These are phyloP conservation scores for Siphonodentalium dalli DNA, from an alignment of 2,888 invertebrate species.

Conservation along the genomic window DNA sequence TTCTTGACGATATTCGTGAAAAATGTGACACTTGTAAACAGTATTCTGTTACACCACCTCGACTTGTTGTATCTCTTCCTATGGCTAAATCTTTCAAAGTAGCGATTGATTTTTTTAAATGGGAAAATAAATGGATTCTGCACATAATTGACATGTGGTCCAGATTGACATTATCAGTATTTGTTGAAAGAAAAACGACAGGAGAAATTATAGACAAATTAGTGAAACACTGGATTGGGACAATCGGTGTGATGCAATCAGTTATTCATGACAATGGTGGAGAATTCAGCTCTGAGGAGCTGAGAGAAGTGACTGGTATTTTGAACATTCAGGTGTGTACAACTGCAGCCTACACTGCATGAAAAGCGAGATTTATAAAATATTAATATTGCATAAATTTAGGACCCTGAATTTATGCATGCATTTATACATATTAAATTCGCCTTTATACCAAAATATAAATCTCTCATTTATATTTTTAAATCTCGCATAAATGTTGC, in stretches of 20 bases:
- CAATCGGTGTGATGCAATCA: slow-evolving; percentile 27
- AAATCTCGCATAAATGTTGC: no score
- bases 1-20: slow-evolving; percentile 1
- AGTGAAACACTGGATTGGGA: slow-evolving; percentile 29
- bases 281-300: slow-evolving; percentile 27
- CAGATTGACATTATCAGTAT: slow-evolving; percentile 11
- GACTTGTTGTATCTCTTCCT: slow-evolving; percentile 18
- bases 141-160: slow-evolving; percentile 28
- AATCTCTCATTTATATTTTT: no score
- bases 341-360: no score
- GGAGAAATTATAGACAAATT: slow-evolving; percentile 21
- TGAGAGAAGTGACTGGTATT: slow-evolving; percentile 10
- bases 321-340: no score
- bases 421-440: no score
- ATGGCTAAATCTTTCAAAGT: slow-evolving; percentile 19
- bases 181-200: slow-evolving; percentile 17
- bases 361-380: no score
- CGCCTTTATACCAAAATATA: no score
- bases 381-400: no score
- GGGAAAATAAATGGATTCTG: slow-evolving; percentile 20
- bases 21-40: slow-evolving; percentile 21
- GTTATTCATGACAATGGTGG: slow-evolving; percentile 29
- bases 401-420: no score
- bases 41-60: slow-evolving; percentile 21
- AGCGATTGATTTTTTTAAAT: slow-evolving; percentile 21